These are phyloP conservation scores for Melangyna quadrimaculata DNA, from an alignment of 2,888 invertebrate genomes.

Conservation along the genomic window DNA sequence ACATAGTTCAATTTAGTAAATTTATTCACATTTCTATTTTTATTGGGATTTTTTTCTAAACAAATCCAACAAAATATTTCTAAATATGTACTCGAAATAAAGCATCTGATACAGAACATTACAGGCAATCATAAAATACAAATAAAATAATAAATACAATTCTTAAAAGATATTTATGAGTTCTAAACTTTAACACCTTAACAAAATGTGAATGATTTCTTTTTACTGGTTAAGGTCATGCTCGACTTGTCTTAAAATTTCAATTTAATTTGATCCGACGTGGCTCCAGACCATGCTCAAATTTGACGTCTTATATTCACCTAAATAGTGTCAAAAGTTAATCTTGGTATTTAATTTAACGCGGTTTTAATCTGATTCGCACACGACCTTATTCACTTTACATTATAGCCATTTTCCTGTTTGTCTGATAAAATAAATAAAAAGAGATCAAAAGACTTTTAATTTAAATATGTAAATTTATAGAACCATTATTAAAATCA, in stretches of 20 bases:
- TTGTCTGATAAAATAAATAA: constrained; percentile 9
- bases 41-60: constrained; percentile 17
- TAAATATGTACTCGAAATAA: not conserved
- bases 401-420: not conserved
- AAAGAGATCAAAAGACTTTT: constrained; percentile 47
- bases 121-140: constrained; percentile 24
- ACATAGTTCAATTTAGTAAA: constrained; percentile 40
- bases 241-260: no score
- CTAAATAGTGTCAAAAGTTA: no score
- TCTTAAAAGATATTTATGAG: not conserved
- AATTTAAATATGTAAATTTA: not conserved
- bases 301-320: no score
- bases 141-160: constrained; percentile 31
- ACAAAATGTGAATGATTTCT: not conserved
- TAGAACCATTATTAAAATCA: not conserved
- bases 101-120: constrained; percentile 53
- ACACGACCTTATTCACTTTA: no score
- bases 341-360: no score
- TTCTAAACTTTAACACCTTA: not conserved
- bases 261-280: no score
- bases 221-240: no score
- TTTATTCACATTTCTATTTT: constrained; percentile 51
- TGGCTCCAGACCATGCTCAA: no score
- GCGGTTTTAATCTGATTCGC: no score
- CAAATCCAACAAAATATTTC: constrained; percentile 23